Evolutionary conservation across 2,797 vertebrate genomes (phyloP).

Genomic region (Myoxocephalus aenaeus): DNA sequence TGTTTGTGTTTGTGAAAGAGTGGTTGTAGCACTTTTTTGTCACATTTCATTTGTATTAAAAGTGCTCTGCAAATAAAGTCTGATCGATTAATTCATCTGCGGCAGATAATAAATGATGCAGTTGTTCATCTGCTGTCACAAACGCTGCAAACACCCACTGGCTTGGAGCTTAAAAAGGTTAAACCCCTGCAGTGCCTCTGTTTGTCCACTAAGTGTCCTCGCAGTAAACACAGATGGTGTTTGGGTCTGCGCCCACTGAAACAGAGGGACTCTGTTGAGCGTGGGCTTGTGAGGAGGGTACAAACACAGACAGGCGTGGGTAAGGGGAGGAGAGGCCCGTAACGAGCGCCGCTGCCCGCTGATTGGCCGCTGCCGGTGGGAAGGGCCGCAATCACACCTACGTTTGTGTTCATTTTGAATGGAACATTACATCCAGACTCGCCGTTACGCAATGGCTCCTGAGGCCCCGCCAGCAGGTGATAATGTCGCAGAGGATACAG

Average conservation of each 20-base stretch:
- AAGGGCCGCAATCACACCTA: constrained; percentile 68
- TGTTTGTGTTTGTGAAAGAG: not conserved
- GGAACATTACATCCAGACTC: constrained; percentile 77
- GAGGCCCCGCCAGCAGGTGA: constrained; percentile 56
- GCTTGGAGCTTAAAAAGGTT: not conserved
- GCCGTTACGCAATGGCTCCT: constrained; percentile 67
- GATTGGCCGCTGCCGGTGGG: constrained; percentile 68
- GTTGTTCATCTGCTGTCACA: not conserved
- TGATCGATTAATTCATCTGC: not conserved
- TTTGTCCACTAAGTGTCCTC: constrained; percentile 71
- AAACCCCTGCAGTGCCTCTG: constrained; percentile 50
- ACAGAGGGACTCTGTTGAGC: constrained; percentile 77
- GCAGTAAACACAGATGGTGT: constrained; percentile 39
- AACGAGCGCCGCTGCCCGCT: constrained; percentile 54
- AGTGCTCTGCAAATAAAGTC: not conserved
- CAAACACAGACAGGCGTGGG: constrained; percentile 81
- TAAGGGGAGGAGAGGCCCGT: constrained; percentile 65
- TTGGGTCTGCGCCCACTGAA: constrained; percentile 44
- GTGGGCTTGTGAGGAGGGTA: constrained; percentile 55
- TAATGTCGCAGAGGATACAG: constrained; percentile 56
- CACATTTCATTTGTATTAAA: not conserved
- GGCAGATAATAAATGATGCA: not conserved
- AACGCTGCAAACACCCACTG: not conserved
- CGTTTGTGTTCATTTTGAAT: constrained; percentile 65
- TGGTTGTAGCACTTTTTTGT: not conserved